These are phyloP conservation scores for Mormyrus proboscirostris DNA, from an alignment of 2,797 vertebrate genomes.

Conservation along the genomic window DNA sequence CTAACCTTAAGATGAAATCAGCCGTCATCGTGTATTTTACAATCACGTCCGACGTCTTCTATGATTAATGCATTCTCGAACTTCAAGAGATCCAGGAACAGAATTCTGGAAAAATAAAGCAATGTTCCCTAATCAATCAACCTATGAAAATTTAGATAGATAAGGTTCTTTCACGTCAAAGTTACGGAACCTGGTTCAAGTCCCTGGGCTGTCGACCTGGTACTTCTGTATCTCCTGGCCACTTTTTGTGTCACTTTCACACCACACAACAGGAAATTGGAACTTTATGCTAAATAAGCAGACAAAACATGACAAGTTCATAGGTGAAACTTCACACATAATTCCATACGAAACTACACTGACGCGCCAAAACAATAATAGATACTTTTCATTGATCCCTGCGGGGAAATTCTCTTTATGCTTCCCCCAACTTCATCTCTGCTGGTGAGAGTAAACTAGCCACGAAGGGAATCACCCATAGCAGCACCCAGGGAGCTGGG, in stretches of 20 bases:
- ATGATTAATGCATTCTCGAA: neutral
- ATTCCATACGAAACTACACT: neutral
- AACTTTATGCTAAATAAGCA: neutral
- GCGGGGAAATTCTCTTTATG: neutral
- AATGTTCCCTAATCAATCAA: neutral
- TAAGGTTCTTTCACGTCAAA: neutral
- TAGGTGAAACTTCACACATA: neutral
- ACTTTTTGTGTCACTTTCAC: neutral
- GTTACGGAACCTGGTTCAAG: neutral
- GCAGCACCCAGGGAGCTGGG: too few species aligned
- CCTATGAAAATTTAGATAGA: neutral
- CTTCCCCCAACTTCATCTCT: neutral
- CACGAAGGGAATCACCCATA: too few species aligned
- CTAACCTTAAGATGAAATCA: neutral
- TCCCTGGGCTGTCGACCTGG: neutral
- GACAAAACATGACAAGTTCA: neutral
- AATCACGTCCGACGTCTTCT: neutral
- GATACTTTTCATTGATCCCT: neutral
- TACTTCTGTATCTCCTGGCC: neutral
- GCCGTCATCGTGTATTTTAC: neutral
- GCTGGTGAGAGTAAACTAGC: neutral
- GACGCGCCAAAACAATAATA: neutral
- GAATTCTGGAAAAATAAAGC: neutral
- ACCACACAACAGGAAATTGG: neutral
- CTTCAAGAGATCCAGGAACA: neutral